Conservation (phyloP, 2,888 invertebrate genomes). For the Minunthozetes semirufus region DNA sequence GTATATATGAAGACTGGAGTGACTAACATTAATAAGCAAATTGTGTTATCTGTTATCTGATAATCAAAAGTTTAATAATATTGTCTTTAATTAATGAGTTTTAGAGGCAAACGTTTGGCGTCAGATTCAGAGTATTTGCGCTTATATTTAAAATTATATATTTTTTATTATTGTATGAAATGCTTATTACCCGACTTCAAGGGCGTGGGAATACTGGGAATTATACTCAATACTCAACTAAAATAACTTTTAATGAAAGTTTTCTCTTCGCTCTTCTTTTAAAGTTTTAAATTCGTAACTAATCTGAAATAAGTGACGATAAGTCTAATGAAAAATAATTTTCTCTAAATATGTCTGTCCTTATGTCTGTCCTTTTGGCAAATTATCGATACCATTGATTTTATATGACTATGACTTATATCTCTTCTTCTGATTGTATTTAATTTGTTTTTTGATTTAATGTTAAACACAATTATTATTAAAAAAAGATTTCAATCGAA, state of each 20-base stretch:
- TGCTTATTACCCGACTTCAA: constrained; percentile 20
- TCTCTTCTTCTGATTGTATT: not conserved
- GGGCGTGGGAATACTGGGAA: constrained; percentile 28
- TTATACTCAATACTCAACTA: constrained; percentile 1
- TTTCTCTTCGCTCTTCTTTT: not conserved
- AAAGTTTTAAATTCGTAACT: not conserved
- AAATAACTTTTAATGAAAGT: not conserved
- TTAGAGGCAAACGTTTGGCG: too few relatives aligned
- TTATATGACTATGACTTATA: not conserved
- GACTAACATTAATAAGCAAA: too few relatives aligned
- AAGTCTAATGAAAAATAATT: not conserved
- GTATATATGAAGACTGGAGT: too few relatives aligned
- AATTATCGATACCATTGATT: not conserved
- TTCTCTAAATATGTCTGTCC: not conserved
- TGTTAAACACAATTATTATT: not conserved
- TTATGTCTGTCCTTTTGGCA: not conserved
- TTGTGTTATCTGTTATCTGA: too few relatives aligned
- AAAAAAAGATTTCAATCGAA: not conserved
- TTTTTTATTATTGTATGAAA: constrained; percentile 2
- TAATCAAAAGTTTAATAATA: not conserved
- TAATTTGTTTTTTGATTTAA: not conserved
- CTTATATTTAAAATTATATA: not conserved
- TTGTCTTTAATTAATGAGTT: not conserved
- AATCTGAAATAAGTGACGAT: not conserved
- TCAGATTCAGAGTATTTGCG: too few relatives aligned